A percentile compares a stretch with the other conserved stretches of the same genome.
Conservation (phyloP, 2,888 invertebrate genomes). For the Orthosia cruda region DNA sequence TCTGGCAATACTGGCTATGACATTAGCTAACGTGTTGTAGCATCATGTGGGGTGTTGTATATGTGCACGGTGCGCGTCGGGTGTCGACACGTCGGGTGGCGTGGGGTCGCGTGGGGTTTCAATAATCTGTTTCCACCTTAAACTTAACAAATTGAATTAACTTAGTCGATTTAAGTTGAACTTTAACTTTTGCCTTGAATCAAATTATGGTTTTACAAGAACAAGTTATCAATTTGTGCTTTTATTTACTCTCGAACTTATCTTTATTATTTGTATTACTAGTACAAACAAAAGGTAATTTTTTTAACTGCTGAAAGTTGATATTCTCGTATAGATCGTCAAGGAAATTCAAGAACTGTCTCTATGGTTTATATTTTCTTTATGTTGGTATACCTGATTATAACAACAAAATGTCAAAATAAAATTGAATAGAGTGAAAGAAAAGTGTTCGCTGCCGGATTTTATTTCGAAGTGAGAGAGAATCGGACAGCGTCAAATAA, state of each 20-base stretch:
- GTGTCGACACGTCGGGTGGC: no score
- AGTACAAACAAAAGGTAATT: neutral
- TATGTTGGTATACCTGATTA: conserved; percentile 72
- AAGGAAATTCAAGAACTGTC: conserved; percentile 35
- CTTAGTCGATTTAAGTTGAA: neutral
- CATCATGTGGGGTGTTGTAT: no score
- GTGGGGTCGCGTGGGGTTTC: no score
- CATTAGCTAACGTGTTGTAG: no score
- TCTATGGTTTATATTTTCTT: conserved; percentile 61
- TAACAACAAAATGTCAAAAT: conserved; percentile 82
- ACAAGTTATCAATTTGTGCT: no score
- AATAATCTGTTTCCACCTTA: no score
- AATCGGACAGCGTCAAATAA: conserved; percentile 80
- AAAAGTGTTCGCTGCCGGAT: conserved; percentile 81
- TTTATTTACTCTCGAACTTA: no score
- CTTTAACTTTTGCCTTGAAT: neutral
- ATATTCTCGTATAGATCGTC: conserved; percentile 33
- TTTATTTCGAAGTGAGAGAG: conserved; percentile 84
- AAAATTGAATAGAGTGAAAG: conserved; percentile 83
- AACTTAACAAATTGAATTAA: neutral
- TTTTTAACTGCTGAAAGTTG: neutral
- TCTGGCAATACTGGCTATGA: no score
- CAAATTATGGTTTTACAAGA: neutral
- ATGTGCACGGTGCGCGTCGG: no score
- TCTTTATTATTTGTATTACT: no score